Evolutionary conservation across 1,140 invertebrate genomes (phyloP), one percentile per base, ranked within the genome.

Genomic region (Euura saliciscinereae): DNA sequence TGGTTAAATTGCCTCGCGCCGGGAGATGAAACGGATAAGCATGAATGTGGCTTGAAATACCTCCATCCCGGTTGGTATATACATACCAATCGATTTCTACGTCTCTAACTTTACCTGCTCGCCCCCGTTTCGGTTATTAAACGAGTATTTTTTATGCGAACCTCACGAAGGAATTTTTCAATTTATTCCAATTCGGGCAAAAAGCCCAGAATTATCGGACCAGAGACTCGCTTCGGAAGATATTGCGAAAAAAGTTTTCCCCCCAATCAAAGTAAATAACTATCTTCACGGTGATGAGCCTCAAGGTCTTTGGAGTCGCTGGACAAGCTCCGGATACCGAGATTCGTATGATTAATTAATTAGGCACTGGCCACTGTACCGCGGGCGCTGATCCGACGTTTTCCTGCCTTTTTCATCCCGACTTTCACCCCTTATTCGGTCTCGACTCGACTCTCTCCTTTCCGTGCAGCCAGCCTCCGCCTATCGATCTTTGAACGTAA

Each of bases 401-500:
- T 67, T 13, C 66, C 66, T 28, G 4, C 66, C 66, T 67, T 67
- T 44, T 44, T 67, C 10, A 10, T 10, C 66, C 8, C 8, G 59
- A 44, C 43, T 28, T 42, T 67, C 66, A 44, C 8, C 66, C 3
- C 8, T 28, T 28, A 28, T 28, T 28, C 28, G 28, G 28, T 28
- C 28, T 28, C 28, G 28, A 28, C 28, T 28, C 28, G 28, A 13
- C 13, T 10, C 59, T 13, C 2, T 2, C 2, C 8, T 64, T 28
- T 59, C 13, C 28, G 66, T 28, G 66, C 42, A 8, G 13, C 4
- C 42, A 8, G 66, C 28, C 66, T 64, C 8, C 8, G 8, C 13
- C 66, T 67, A 67, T 67, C 66, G 66, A 67, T 67, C 66, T 67
- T 44, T 42, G 43, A 67, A 67, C 66, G 66, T 67, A 67, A 67